Evolutionary conservation across 2,888 invertebrate species (phyloP).

Genomic region (Rotaria macrura): DNA sequence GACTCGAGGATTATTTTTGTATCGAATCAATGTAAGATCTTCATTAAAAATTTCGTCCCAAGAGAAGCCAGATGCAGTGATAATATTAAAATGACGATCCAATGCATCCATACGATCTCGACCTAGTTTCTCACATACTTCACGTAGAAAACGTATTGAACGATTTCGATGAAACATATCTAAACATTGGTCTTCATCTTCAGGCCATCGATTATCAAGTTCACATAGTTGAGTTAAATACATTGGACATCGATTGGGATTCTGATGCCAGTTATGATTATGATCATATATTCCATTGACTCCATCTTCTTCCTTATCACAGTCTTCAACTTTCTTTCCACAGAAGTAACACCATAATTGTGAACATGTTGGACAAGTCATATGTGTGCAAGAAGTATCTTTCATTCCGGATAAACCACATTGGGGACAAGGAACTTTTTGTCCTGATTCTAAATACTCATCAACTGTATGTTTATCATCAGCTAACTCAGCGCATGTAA

Average conservation of each 20-base stretch:
- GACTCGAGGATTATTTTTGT: too few species aligned
- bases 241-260: neutral
- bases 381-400: neutral
- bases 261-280: neutral
- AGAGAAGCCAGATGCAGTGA: neutral
- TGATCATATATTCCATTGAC: too few species aligned
- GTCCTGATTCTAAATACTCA: too few species aligned
- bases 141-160: neutral
- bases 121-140: neutral
- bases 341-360: neutral
- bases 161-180: neutral
- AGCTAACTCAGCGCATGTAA: too few species aligned
- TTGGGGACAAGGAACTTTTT: too few species aligned
- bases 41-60: neutral
- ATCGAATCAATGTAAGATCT: neutral
- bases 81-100: neutral
- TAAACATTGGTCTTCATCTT: neutral
- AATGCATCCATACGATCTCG: neutral
- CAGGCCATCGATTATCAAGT: neutral
- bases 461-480: too few species aligned
- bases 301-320: neutral
- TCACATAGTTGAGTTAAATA: neutral
- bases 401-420: neutral
- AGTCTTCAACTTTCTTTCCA: neutral
- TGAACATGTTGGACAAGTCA: neutral